Percentiles rank a stretch among this genome's conserved stretches.
Evolutionary conservation across 1,140 invertebrate genomes (phyloP).

Genomic region (Bombus cullumanus): DNA sequence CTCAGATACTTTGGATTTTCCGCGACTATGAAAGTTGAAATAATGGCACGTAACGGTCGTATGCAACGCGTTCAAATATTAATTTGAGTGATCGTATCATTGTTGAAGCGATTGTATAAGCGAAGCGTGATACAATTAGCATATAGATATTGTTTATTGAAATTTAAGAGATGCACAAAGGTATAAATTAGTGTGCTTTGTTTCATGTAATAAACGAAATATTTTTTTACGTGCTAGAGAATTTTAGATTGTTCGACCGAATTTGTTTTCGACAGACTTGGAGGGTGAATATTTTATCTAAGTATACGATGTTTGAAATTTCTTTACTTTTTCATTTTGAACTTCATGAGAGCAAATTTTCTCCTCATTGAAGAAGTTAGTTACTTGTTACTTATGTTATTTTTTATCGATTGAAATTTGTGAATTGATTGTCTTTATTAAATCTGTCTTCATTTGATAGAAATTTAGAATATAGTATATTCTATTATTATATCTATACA

Average conservation of each 20-base stretch:
- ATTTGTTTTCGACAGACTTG: neutral
- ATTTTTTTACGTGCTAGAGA: neutral
- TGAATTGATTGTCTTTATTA: neutral
- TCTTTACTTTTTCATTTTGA: neutral
- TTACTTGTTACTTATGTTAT: neutral
- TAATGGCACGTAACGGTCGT: neutral
- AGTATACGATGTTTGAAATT: neutral
- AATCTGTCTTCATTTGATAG: neutral
- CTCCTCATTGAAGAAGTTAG: no score
- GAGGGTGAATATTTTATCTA: neutral
- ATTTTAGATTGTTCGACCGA: neutral
- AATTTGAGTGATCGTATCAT: neutral
- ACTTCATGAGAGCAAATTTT: neutral
- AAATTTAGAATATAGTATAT: no score
- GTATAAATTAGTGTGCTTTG: no score
- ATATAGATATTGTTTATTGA: no score
- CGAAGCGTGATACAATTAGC: no score
- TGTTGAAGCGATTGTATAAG: neutral
- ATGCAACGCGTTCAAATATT: neutral
- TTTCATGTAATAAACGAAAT: no score
- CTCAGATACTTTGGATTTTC: conserved; percentile 57
- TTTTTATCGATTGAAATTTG: no score
- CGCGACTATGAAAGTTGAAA: conserved; percentile 13
- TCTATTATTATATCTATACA: no score
- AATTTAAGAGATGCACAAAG: no score